Conservation (phyloP, 2,113 vertebrate species). For the Hiodon tergisus region DNA sequence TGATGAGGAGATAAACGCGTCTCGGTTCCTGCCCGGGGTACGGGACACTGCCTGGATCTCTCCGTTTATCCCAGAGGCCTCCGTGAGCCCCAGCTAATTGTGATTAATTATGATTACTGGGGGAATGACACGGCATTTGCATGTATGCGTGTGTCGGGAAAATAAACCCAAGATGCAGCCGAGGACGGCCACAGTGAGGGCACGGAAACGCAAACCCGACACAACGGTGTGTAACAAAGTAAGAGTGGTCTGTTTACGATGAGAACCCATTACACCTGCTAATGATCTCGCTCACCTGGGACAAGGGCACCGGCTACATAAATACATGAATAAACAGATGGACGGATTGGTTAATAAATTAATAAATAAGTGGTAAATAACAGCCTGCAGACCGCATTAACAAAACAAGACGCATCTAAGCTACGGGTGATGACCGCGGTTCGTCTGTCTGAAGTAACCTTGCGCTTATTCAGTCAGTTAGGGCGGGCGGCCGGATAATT, state of each 20-base stretch:
- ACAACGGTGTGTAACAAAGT: conserved; percentile 33
- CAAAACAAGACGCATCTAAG: not conserved
- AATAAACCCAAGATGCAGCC: conserved; percentile 17
- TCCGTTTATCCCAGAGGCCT: not conserved
- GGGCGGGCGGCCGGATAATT: not conserved
- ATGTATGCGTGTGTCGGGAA: conserved; percentile 15
- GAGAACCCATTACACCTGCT: not conserved
- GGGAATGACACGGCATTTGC: conserved; percentile 30
- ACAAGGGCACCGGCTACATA: not conserved
- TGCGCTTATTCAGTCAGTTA: not conserved
- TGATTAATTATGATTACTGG: conserved; percentile 40
- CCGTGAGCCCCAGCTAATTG: conserved; percentile 28
- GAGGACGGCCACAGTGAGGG: not conserved
- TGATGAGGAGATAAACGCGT: not conserved
- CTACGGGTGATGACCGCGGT: not conserved
- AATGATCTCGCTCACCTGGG: not conserved
- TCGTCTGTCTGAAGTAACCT: not conserved
- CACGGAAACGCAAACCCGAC: conserved; percentile 19
- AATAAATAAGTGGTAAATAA: no score
- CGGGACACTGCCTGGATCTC: not conserved
- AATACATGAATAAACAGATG: not conserved
- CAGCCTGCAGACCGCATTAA: not conserved
- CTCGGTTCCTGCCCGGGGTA: not conserved
- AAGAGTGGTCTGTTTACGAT: conserved; percentile 11
- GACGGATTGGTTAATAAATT: not conserved